phyloP scores from a whole-genome alignment of 2,113 vertebrate genomes.

The Grus americana region DNA sequence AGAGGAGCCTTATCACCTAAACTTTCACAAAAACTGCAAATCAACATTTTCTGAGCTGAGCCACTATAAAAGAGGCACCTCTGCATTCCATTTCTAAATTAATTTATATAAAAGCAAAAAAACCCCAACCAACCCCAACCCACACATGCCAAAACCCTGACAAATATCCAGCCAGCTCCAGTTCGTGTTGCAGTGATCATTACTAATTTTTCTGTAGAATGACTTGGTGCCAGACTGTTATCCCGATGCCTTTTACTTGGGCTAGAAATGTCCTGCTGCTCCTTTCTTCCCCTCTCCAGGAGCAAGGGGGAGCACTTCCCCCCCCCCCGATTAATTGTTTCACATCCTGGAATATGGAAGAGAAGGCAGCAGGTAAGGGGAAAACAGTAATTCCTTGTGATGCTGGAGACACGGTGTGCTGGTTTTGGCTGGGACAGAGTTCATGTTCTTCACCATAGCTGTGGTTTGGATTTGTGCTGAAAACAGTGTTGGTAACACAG shows the following conservation, averaged over 20 bases:
- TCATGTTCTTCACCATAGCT: no score
- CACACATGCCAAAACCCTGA: conserved; percentile 32
- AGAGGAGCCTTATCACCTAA: background rate
- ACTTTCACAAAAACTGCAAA: background rate
- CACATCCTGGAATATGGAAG: background rate
- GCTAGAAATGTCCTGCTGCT: background rate
- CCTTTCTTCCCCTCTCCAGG: background rate
- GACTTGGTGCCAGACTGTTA: background rate
- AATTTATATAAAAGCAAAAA: conserved; percentile 48
- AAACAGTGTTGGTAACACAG: no score
- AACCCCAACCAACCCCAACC: background rate
- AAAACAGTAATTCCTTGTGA: conserved; percentile 13
- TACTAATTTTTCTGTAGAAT: conserved; percentile 40
- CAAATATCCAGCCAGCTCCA: conserved; percentile 14
- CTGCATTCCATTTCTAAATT: conserved; percentile 52
- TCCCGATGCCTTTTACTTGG: background rate
- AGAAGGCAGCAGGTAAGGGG: background rate
- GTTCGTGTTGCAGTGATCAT: background rate
- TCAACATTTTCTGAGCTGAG: background rate
- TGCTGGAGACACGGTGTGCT: background rate
- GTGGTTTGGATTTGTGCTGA: no score
- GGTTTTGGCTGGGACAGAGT: no score
- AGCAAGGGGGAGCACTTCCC: background rate
- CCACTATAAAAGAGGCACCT: background rate
- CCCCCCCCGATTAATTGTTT: background rate